A percentile compares a stretch with the other conserved stretches of the same genome.
Conservation (phyloP, 2,797 vertebrate genomes). For the Enteromius thamalakanensis region DNA sequence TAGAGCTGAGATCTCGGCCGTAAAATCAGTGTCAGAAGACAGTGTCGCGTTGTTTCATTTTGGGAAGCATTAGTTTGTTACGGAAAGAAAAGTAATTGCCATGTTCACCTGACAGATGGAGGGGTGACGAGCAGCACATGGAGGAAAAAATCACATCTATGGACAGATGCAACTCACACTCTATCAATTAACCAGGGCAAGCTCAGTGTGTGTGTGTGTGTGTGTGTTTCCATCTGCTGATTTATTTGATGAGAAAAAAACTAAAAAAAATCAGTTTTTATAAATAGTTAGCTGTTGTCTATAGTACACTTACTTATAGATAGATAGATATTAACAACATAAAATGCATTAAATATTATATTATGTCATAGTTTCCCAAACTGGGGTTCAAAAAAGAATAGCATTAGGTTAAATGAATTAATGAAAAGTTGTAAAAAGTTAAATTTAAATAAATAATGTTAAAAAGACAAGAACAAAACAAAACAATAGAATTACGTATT, state of each 20-base stretch:
- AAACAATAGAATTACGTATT: too few species aligned
- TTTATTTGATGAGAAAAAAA: not conserved
- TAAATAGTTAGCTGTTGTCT: not conserved
- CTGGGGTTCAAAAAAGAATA: too few species aligned
- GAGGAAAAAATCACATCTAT: conserved; percentile 64
- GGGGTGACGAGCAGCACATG: conserved; percentile 72
- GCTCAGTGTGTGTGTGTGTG: conserved; percentile 51
- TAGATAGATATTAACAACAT: too few species aligned
- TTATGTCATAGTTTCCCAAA: too few species aligned
- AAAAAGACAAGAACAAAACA: too few species aligned
- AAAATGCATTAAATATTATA: too few species aligned
- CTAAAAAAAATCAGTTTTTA: not conserved
- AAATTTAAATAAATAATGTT: too few species aligned
- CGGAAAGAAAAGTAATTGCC: conserved; percentile 6
- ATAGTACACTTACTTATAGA: too few species aligned
- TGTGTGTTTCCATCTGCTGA: conserved; percentile 27
- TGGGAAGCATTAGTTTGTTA: not conserved
- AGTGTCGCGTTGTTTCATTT: not conserved
- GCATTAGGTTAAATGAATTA: too few species aligned
- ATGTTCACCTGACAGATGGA: conserved; percentile 39
- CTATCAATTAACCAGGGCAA: conserved; percentile 72
- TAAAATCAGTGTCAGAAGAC: conserved; percentile 6
- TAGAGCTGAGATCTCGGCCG: not conserved
- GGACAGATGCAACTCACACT: conserved; percentile 74
- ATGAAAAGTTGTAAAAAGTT: too few species aligned